Percentiles rank a stretch among this genome's conserved stretches.
Conservation (phyloP, 2,797 vertebrate species). For the Hapalemur alaotrensis region DNA sequence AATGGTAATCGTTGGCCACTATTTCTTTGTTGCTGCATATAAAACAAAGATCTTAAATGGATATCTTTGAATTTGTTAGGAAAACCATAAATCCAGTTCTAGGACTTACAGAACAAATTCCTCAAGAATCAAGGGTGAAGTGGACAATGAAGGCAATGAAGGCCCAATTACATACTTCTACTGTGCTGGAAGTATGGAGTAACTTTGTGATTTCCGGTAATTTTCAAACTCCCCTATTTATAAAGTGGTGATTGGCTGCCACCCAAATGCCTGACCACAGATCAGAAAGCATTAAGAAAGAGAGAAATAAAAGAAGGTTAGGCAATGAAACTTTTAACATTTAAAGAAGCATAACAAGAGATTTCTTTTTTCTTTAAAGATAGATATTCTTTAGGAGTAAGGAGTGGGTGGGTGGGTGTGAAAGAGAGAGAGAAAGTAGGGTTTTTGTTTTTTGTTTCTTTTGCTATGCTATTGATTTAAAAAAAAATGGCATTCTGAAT, state of each 20-base stretch:
- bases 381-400: background rate
- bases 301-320: background rate
- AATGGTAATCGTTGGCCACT: background rate
- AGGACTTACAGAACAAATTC: background rate
- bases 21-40: background rate
- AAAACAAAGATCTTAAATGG: background rate
- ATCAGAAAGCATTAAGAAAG: background rate
- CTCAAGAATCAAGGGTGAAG: background rate
- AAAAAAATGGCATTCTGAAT: background rate
- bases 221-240: background rate
- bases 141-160: accelerated
- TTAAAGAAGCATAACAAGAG: background rate
- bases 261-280: background rate
- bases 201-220: background rate
- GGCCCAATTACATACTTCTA: background rate
- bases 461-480: background rate
- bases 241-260: background rate
- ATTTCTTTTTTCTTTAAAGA: background rate
- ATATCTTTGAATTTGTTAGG: background rate
- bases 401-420: background rate
- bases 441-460: background rate
- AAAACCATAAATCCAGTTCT: background rate
- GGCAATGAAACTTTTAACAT: background rate
- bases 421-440: accelerated
- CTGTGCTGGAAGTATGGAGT: background rate